Evolutionary conservation across 2,797 vertebrate genomes (phyloP), one percentile per base, ranked within the genome.

Genomic region (Forpus xanthops): DNA sequence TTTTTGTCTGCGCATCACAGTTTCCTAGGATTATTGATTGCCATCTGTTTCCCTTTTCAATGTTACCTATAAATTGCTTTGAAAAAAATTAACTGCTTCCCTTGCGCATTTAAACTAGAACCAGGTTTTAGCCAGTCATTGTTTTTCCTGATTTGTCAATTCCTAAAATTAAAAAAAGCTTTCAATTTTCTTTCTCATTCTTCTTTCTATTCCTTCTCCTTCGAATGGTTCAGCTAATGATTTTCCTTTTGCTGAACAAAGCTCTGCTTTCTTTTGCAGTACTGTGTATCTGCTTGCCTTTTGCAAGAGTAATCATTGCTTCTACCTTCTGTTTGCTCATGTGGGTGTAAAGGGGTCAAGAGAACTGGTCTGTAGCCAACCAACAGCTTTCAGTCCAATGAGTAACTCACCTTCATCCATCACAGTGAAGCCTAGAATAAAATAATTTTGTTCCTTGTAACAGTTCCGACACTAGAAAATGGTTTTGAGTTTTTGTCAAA

Each of bases 21-120:
- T 90, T 94, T 96, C 60, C 60, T 64, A 39, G 71, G 15, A 56
- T 91, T 96, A 95, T 94, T 92, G 94, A 96, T 92, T 88, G 73
- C 94, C 91, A 92, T 92, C 91, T 96, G 87, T 74, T 93, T 94
- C 53, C 21, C 60, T 84, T 95, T 86, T 74, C 77, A 64, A 53
- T 86, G 70, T 67, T 94, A 93, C 64, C 80, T 85, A 72, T 56
- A 94, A 96, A 86, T 79, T 85, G 24, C 44, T 84, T 84, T 56
- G n/a, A 31, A 79, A 91, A 87, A 92, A 81, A 37, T 33, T 64
- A 93, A 67, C 79, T 67, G 11, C 52, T 56, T 94, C 37, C 31
- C 30, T 91, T 92, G 52, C 28, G 52, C 85, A 44, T 76, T 76
- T 94, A 89, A 88, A 66, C 58, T 52, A 60, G 39, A 78, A 73